Conservation (phyloP, 2,888 invertebrate species). For the Dryobota labecula region DNA sequence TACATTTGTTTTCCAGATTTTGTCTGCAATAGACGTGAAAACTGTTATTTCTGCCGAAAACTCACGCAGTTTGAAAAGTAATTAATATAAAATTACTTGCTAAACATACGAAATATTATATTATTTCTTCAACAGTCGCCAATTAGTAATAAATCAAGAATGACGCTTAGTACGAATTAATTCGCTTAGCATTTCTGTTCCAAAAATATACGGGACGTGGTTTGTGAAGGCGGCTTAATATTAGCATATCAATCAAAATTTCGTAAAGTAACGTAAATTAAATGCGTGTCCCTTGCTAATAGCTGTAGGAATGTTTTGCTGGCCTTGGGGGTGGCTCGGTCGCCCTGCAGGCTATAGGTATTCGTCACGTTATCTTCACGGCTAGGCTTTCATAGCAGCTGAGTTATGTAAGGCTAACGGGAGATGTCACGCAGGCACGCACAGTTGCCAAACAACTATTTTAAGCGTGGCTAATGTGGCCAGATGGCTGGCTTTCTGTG, state of each 20-base stretch:
- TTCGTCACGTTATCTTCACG: slow-evolving; percentile 76
- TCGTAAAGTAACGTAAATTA: slow-evolving; percentile 59
- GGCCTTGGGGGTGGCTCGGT: slow-evolving; percentile 63
- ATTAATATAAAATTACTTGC: slow-evolving; percentile 28
- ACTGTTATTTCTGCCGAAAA: not conserved
- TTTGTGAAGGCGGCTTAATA: slow-evolving; percentile 44
- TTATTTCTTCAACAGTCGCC: slow-evolving; percentile 32
- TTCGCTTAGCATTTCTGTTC: slow-evolving; percentile 37
- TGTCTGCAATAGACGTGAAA: not conserved
- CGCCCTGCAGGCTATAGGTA: slow-evolving; percentile 68
- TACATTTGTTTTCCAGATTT: slow-evolving; percentile 42
- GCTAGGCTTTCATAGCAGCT: slow-evolving; percentile 67
- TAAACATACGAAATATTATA: slow-evolving; percentile 22
- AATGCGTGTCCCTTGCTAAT: slow-evolving; percentile 63
- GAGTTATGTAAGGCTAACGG: slow-evolving; percentile 66
- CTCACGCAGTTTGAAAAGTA: slow-evolving; percentile 19
- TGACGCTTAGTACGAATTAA: slow-evolving; percentile 53
- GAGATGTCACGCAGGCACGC: slow-evolving; percentile 78
- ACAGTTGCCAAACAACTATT: slow-evolving; percentile 70
- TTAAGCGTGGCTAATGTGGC: slow-evolving; percentile 55
- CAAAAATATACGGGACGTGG: slow-evolving; percentile 37
- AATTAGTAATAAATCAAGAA: slow-evolving; percentile 58
- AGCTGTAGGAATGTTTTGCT: slow-evolving; percentile 54
- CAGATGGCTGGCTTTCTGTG: slow-evolving; percentile 38
- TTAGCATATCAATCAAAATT: slow-evolving; percentile 63